Evolutionary conservation across 2,797 vertebrate genomes (phyloP), one percentile per base, ranked within the genome.

Genomic region (Thamnophis elegans): DNA sequence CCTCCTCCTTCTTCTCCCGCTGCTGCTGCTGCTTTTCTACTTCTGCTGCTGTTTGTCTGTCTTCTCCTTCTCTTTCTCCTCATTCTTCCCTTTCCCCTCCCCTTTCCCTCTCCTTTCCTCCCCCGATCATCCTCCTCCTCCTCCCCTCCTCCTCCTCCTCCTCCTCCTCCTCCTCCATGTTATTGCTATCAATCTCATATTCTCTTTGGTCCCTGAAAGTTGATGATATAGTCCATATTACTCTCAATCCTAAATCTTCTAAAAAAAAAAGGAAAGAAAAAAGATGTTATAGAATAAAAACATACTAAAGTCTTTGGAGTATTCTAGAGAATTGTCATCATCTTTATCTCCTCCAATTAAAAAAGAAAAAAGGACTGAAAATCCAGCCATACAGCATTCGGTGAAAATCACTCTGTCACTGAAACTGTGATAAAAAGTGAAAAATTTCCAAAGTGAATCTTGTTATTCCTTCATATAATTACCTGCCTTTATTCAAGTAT

Each of bases 41-140:
- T 53, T 53, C 51, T 53, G 51, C 51, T 53, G 51, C 51, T 53
- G 51, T 53, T 53, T 53, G 1, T 53, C 51, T 8, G 4, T 51
- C 47, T 1, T 22, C 20, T 58, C 6, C 22, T 1, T 59, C 8
- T 7, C 5, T 22, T 2, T 7, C 58, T 56, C 5, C 56, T 20
- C 20, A 58, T 0, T 2, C 59, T 16, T 13, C 55, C 18, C 55
- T 55, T 56, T 13, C 55, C n/a, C n/a, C n/a, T n/a, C n/a, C n/a
- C n/a, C n/a, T n/a, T 18, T 58, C 5, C 56, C 20, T 16, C 18
- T 54, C 54, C 54, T 8, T 5, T 14, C n/a, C n/a, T n/a, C n/a
- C n/a, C n/a, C n/a, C n/a, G n/a, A n/a, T n/a, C n/a, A n/a, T 58
- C 18, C 18, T 3, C 6, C 5, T 58, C 5, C 5, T 0, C 20